Evolutionary conservation across 2,113 vertebrate genomes (phyloP).

Genomic region (Pedetes capensis): DNA sequence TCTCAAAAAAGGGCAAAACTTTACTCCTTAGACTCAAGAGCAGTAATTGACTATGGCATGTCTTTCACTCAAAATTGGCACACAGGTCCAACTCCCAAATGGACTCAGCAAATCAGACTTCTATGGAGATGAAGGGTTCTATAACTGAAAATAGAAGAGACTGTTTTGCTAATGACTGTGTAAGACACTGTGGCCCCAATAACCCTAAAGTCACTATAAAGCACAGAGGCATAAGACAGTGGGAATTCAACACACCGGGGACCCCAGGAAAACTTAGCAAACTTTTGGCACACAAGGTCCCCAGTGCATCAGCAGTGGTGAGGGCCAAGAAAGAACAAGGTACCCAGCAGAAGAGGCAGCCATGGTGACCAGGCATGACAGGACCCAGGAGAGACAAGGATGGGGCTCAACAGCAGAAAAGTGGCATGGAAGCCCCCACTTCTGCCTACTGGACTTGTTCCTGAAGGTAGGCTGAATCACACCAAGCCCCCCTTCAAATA

Average conservation of each 20-base stretch:
- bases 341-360: neutral
- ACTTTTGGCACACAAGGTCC: neutral
- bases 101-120: neutral
- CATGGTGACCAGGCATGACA: neutral
- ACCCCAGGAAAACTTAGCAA: neutral
- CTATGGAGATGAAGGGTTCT: neutral
- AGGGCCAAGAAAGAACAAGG: neutral
- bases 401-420: neutral
- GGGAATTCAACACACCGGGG: neutral
- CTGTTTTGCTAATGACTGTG: neutral
- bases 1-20: neutral
- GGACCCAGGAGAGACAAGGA: neutral
- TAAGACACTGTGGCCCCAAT: neutral
- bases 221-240: neutral
- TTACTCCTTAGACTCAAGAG: neutral
- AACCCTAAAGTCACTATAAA: neutral
- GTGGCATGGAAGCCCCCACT: neutral
- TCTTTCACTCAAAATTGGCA: neutral
- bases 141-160: neutral
- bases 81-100: neutral
- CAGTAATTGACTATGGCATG: neutral
- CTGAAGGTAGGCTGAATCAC: neutral
- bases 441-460: neutral
- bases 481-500: neutral
- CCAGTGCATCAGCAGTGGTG: neutral